These are phyloP conservation scores for Mareca penelope DNA, from an alignment of 2,797 vertebrate genomes.

Conservation along the genomic window DNA sequence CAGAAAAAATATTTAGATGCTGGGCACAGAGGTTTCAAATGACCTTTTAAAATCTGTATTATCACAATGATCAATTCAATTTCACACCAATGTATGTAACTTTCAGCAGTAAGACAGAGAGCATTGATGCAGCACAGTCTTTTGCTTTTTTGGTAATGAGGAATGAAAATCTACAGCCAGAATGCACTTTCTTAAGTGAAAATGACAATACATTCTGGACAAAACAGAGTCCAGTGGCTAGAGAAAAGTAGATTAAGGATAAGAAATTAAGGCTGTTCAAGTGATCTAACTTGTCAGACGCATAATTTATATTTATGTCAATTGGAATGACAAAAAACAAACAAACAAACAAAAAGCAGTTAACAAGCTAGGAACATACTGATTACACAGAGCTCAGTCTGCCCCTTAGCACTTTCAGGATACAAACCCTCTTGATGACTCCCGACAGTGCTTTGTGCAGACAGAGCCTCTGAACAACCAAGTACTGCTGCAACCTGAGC, in stretches of 20 bases:
- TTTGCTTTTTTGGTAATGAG: background rate
- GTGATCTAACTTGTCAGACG: background rate
- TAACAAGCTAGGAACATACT: background rate
- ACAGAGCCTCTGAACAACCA: background rate
- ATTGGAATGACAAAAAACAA: background rate
- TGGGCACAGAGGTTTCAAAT: background rate
- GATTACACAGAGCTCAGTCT: background rate
- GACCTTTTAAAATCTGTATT: background rate
- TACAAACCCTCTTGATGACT: background rate
- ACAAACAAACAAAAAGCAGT: background rate
- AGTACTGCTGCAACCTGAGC: background rate
- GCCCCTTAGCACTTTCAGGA: background rate
- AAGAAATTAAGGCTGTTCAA: background rate
- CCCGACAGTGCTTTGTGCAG: rapidly evolving
- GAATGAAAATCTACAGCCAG: background rate
- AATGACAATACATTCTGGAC: rapidly evolving
- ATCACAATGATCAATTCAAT: background rate
- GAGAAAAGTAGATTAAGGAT: background rate
- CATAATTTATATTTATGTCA: background rate
- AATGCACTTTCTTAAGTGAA: background rate
- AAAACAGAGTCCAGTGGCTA: background rate
- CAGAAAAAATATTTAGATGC: background rate
- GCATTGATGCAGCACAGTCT: background rate
- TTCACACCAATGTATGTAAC: background rate
- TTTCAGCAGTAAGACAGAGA: background rate